These are phyloP conservation scores for Onychomys leucogaster DNA, from an alignment of 2,797 vertebrate genomes.

Conservation along the genomic window DNA sequence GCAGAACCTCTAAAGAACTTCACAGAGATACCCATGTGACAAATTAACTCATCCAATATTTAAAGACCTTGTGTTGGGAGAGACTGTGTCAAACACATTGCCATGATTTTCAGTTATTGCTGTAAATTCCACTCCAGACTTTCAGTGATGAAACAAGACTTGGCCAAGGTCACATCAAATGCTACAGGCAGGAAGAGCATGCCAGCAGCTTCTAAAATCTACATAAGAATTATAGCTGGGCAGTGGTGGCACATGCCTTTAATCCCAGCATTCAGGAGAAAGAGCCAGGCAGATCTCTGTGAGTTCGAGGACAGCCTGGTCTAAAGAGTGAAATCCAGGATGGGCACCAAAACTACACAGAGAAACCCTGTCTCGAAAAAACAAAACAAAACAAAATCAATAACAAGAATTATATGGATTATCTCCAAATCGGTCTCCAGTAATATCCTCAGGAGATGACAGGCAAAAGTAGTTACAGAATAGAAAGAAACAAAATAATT, in stretches of 20 bases:
- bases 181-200: not conserved
- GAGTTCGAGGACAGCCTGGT: too few relatives aligned
- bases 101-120: not conserved
- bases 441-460: not conserved
- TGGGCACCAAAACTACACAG: too few relatives aligned
- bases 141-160: not conserved
- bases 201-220: too few relatives aligned
- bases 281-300: too few relatives aligned
- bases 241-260: too few relatives aligned
- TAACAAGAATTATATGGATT: fast-evolving
- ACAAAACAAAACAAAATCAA: too few relatives aligned
- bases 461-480: not conserved
- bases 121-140: not conserved
- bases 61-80: not conserved
- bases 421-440: not conserved
- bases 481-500: not conserved
- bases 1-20: not conserved
- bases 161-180: not conserved
- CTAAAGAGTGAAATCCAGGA: too few relatives aligned
- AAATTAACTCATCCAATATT: not conserved
- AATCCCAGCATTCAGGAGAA: too few relatives aligned
- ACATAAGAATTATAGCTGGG: not conserved
- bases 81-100: not conserved
- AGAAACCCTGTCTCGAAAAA: too few relatives aligned
- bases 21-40: not conserved